Base-by-base conservation (phyloP, 2,888 invertebrate genomes). In the Orthosia gracilis region DNA sequence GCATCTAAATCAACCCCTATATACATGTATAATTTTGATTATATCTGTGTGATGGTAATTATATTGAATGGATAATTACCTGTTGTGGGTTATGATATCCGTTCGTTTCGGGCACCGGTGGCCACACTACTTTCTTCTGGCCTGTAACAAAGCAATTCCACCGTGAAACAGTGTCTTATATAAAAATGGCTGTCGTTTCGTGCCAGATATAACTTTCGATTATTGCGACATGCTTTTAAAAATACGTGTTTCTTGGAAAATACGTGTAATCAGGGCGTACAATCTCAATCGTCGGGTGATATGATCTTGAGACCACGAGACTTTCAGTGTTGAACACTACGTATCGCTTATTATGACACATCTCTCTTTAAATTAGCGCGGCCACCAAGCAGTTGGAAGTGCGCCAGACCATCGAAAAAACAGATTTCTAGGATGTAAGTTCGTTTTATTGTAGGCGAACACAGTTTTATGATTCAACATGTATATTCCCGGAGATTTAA, bases 71-170 rank as follows among this genome's bases (percentile, higher is more conserved):
- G 67, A 21, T 64, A 66, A 57, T 69, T 97, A 98, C 98, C 97
- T 97, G 97, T 92, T 97, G 97, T 88, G 96, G 85, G 89, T 97
- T 97, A 86, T 97, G 97, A 87, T 97, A 95, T 74, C 97, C 97
- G 94, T 97, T 97, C 84, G 97, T 97, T 93, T 97, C 97, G 85
- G 97, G 97, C 92, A 97, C 97, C 86, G 98, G 98, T 85, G 98
- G 98, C 98, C 98, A 98, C 94, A 98, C 98, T 90, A 98, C 98
- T 96, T 98, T 97, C 97, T 98, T 98, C 89, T 98, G 97, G 94
- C 98, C 98, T 98, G 96, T 18, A 97, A 97, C 93, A 93, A 94
- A 85, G 83, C 74, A 82, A 76, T 85, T 73, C 45, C 1, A 52
- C 26, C 50, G 47, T 85, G 54, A 83, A 81, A 66, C 57, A 63